Conservation (phyloP, 1,140 invertebrate genomes). For the Macrocentrus cingulum region DNA sequence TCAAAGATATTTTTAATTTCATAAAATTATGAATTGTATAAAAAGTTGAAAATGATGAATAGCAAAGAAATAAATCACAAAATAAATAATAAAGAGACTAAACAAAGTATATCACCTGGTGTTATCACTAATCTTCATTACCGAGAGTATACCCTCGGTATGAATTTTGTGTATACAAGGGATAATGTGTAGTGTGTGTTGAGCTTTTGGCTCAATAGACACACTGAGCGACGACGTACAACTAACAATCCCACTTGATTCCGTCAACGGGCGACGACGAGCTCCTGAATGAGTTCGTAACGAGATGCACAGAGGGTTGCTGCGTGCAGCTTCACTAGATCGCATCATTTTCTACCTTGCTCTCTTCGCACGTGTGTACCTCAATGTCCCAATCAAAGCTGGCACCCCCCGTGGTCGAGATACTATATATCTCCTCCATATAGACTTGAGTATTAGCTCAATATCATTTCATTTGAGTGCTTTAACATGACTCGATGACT, state of each 20-base stretch:
- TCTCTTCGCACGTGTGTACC: conserved; percentile 46
- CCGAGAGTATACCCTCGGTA: too few relatives aligned
- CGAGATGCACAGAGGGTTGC: conserved; percentile 51
- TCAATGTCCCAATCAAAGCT: conserved; percentile 58
- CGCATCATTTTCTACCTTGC: conserved; percentile 17
- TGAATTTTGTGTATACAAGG: not conserved
- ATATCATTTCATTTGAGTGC: not conserved
- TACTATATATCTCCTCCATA: not conserved
- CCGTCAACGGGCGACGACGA: conserved; percentile 31
- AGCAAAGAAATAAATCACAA: too few relatives aligned
- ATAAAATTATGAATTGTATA: too few relatives aligned
- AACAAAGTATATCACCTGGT: too few relatives aligned
- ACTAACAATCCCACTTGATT: conserved; percentile 57
- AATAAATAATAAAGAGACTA: too few relatives aligned
- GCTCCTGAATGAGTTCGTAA: conserved; percentile 54
- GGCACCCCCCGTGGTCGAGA: conserved; percentile 40
- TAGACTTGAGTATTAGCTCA: conserved; percentile 10
- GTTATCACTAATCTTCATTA: too few relatives aligned
- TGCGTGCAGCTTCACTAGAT: conserved; percentile 28
- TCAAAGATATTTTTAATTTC: too few relatives aligned
- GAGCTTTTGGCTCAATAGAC: conserved; percentile 24
- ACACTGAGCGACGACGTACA: conserved; percentile 31
- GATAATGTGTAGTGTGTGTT: not conserved
- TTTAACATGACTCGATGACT: too few relatives aligned
- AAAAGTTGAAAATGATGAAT: too few relatives aligned